These are phyloP conservation scores for Mustelus asterias DNA, from an alignment of 2,113 vertebrate genomes.

Conservation along the genomic window DNA sequence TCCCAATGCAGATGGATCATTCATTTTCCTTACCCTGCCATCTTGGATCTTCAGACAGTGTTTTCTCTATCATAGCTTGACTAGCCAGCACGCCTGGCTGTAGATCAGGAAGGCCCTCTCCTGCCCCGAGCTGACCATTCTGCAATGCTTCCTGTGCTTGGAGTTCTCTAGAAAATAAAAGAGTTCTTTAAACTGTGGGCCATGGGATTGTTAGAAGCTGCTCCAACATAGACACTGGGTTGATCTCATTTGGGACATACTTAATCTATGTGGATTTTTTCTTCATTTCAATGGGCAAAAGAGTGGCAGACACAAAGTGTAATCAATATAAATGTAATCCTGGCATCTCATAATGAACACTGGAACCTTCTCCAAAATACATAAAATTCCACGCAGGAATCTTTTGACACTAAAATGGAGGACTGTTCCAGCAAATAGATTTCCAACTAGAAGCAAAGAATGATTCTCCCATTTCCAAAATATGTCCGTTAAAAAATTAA, in stretches of 20 bases:
- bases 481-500: neutral
- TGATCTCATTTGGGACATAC: neutral
- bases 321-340: neutral
- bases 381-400: neutral
- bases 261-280: neutral
- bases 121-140: slow-evolving; percentile 70
- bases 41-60: slow-evolving; percentile 78
- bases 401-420: neutral
- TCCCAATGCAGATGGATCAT: neutral
- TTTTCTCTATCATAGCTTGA: slow-evolving; percentile 88
- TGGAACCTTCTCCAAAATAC: neutral
- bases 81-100: slow-evolving; percentile 81
- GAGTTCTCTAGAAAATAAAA: slow-evolving; percentile 66
- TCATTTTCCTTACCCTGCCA: slow-evolving; percentile 66
- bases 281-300: neutral
- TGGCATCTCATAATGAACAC: no score
- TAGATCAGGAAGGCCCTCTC: slow-evolving; percentile 73
- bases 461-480: neutral
- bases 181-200: neutral
- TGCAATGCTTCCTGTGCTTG: slow-evolving; percentile 85
- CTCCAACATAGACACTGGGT: neutral
- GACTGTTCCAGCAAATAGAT: neutral
- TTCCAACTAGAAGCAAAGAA: neutral
- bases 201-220: neutral
- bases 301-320: neutral